Base-by-base conservation (phyloP, 2,888 invertebrate genomes). In the Ophion obscuratus region DNA sequence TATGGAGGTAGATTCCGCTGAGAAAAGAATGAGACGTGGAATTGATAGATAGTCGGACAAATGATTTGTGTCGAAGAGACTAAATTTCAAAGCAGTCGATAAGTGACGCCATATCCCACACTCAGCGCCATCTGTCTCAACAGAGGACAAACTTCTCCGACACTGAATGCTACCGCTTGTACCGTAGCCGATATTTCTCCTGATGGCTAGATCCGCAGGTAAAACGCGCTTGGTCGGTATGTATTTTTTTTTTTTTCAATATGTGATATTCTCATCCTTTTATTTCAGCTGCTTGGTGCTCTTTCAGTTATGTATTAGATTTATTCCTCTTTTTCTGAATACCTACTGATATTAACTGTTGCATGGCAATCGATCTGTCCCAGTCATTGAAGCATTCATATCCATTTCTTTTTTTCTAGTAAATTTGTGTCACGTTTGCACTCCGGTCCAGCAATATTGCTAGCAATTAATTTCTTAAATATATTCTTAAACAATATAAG, bases 41-140 rank as follows among this genome's bases (percentile, higher is more conserved):
- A 68, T 83, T 83, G 83, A 83, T 83, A 40, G 62, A 83, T 79
- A 17, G 36, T 67, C 67, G 67, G 53, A 74, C 78, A 67, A 78
- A 79, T 83, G 76, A 83, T 75, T 83, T 74, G 47, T 61, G 40
- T 24, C 14, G 20, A 79, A 57, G 67, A 70, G 53, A 61, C 75
- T 40, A 84, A 68, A 79, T 84, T 79, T 57, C 62, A 62, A 66
- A 53, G 68, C 62, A 82, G 79, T 83, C 80, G 75, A 84, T 84
- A 75, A 84, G 66, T 68, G 80, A 74, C 80, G 64, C 59, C 10
- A 44, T 62, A 17, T 61, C 70, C 75, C 59, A 84, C 85, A 70
- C 20, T 86, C 89, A 89, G 90, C 90, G 91, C 92, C 92, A 92
- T 91, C 92, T 91, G 75, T 83, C 67, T 70, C 85, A 81, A 81